phyloP scores from a whole-genome alignment of 2,888 invertebrate genomes.

The Trichopria drosophilae region DNA sequence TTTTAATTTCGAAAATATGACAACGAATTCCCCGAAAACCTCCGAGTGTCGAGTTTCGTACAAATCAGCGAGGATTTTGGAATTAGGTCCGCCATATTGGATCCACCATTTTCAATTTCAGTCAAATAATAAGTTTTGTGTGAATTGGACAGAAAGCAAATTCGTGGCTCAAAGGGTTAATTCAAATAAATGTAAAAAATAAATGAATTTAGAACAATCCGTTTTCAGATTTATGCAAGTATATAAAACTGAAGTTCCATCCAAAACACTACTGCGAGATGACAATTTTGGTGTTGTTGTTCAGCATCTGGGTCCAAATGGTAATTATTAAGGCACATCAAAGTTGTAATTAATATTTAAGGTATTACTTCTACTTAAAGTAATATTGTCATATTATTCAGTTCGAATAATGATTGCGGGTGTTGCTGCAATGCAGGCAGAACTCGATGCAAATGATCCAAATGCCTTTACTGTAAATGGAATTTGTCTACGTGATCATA shows the following conservation, averaged over 20 bases:
- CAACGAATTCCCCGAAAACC: too few relatives aligned
- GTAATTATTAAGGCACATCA: conserved; percentile 6
- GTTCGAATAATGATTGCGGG: conserved; percentile 51
- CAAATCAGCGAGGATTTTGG: too few relatives aligned
- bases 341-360: conserved; percentile 10
- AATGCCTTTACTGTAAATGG: conserved; percentile 61
- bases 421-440: conserved; percentile 54
- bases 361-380: too few relatives aligned
- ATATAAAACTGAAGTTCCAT: conserved; percentile 43
- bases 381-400: conserved; percentile 33
- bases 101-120: too few relatives aligned
- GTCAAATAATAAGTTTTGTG: conserved; percentile 5
- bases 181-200: conserved; percentile 11
- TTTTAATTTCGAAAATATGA: too few relatives aligned
- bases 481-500: conserved; percentile 60
- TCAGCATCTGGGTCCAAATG: conserved; percentile 49
- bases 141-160: conserved; percentile 10
- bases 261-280: conserved; percentile 46
- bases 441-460: conserved; percentile 53
- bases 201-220: conserved; percentile 6
- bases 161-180: too few relatives aligned
- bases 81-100: too few relatives aligned
- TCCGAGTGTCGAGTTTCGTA: too few relatives aligned
- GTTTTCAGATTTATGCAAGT: conserved; percentile 49
- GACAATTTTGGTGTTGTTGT: conserved; percentile 50